Evolutionary conservation across 2,113 vertebrate species (phyloP).

Genomic region (Morone chrysops): DNA sequence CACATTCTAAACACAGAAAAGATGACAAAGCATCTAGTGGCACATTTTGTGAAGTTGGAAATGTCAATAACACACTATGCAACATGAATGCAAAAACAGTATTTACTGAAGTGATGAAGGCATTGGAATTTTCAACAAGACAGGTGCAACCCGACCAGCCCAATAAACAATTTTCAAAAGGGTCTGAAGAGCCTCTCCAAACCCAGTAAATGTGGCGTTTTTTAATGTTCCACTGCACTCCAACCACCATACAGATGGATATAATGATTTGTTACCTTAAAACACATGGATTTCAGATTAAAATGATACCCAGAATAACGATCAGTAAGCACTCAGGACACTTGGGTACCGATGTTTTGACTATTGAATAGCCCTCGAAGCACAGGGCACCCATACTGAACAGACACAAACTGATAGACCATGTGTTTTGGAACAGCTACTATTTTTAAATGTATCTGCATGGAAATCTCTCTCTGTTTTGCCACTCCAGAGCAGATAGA

Average conservation of each 20-base stretch:
- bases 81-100: constrained; percentile 1
- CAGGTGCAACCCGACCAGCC: constrained; percentile 20
- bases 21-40: constrained; percentile 1
- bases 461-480: background rate
- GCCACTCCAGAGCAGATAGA: background rate
- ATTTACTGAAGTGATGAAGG: constrained; percentile 13
- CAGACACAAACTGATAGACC: background rate
- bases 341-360: background rate
- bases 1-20: background rate
- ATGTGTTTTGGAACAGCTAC: constrained; percentile 1
- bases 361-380: background rate
- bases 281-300: background rate
- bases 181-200: constrained; percentile 11
- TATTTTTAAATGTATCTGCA: background rate
- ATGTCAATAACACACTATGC: background rate
- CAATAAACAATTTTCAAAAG: background rate
- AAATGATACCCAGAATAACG: background rate
- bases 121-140: background rate
- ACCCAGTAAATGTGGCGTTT: background rate
- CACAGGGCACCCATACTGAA: background rate
- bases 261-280: background rate
- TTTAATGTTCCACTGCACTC: constrained; percentile 11
- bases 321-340: background rate
- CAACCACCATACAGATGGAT: constrained; percentile 2
- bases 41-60: constrained; percentile 21